phyloP scores from a whole-genome alignment of 2,888 invertebrate genomes.

The Drosophila greeni region DNA sequence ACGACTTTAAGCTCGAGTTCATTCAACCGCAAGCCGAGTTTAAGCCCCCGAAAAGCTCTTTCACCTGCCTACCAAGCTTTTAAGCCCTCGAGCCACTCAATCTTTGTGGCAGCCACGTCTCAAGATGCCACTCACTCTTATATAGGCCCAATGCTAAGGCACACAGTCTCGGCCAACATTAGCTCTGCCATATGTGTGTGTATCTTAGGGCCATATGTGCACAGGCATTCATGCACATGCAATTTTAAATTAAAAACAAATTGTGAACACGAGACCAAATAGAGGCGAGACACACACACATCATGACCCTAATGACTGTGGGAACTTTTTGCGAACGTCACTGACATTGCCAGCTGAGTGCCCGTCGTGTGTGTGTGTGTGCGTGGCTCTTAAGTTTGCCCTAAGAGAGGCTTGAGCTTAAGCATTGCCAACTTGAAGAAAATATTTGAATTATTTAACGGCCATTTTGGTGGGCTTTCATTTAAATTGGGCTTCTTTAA shows the following conservation, averaged over 20 bases:
- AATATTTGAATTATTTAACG: constrained; percentile 24
- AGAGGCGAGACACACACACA: constrained; percentile 25
- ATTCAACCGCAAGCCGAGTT: constrained; percentile 50
- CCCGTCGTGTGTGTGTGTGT: constrained; percentile 1
- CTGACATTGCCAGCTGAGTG: constrained; percentile 50
- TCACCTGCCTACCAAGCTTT: constrained; percentile 44
- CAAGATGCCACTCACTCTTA: constrained; percentile 46
- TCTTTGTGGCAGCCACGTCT: constrained; percentile 46
- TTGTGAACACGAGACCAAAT: constrained; percentile 59
- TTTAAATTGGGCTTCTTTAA: no score
- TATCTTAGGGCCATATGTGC: constrained; percentile 31
- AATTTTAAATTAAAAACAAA: constrained; percentile 42
- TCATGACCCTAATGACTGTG: constrained; percentile 71
- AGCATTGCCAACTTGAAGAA: constrained; percentile 28
- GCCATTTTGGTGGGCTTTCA: background rate
- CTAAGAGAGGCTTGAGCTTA: constrained; percentile 45
- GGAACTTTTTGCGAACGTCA: constrained; percentile 61
- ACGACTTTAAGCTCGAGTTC: constrained; percentile 40
- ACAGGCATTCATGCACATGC: constrained; percentile 10
- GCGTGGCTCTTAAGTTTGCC: constrained; percentile 45
- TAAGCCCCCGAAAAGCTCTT: constrained; percentile 41
- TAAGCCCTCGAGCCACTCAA: constrained; percentile 47
- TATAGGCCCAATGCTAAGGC: constrained; percentile 10
- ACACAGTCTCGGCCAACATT: constrained; percentile 20
- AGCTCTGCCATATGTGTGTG: constrained; percentile 32